Evolutionary conservation across 2,797 vertebrate genomes (phyloP).

Genomic region (Gallirallus australis): DNA sequence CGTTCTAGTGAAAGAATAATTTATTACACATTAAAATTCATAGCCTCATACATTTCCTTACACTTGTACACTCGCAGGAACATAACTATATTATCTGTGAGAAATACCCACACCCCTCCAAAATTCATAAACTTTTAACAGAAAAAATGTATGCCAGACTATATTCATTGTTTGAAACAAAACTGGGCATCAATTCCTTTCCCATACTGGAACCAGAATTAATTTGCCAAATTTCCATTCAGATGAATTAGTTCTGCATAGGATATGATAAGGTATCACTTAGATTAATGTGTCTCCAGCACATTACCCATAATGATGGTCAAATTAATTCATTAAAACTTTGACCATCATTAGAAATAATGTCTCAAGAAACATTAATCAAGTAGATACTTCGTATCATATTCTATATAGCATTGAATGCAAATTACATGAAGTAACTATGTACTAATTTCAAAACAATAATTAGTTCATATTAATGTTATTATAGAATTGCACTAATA

Average conservation of each 20-base stretch:
- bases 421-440: not conserved
- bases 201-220: conserved; percentile 41
- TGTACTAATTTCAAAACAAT: not conserved
- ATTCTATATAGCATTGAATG: not conserved
- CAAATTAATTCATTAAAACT: conserved; percentile 78
- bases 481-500: not conserved
- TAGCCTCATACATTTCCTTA: not conserved
- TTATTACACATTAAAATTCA: conserved; percentile 48
- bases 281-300: conserved; percentile 74
- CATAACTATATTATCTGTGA: not conserved
- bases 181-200: conserved; percentile 8
- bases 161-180: conserved; percentile 38
- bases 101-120: not conserved
- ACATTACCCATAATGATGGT: conserved; percentile 70
- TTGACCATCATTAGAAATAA: conserved; percentile 65
- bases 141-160: not conserved
- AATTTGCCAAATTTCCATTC: conserved; percentile 55
- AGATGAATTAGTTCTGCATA: conserved; percentile 74
- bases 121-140: not conserved
- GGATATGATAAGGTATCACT: conserved; percentile 62
- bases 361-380: conserved; percentile 68
- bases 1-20: conserved; percentile 6
- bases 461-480: not conserved
- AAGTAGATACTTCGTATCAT: conserved; percentile 12
- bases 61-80: not conserved